A percentile compares a stretch with the other conserved stretches of the same genome.
phyloP scores from a whole-genome alignment of 2,888 invertebrate species.

The Epistrophe grossulariae region DNA sequence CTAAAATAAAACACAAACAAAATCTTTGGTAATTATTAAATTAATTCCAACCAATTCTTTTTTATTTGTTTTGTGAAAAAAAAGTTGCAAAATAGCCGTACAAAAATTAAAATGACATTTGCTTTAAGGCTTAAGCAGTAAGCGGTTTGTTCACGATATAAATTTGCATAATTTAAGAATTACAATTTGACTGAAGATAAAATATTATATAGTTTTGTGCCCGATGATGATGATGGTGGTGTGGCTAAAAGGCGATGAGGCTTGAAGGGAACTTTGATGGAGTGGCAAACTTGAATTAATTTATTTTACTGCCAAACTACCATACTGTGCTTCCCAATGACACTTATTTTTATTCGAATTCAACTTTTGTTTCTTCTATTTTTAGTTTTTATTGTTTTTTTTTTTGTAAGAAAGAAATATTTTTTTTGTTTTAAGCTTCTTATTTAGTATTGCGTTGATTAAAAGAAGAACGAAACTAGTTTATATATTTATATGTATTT shows the following conservation, averaged over 20 bases:
- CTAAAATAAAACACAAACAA: slow-evolving; percentile 38
- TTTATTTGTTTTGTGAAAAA: slow-evolving; percentile 2
- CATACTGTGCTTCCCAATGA: slow-evolving; percentile 3
- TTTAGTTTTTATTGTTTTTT: slow-evolving; percentile 11
- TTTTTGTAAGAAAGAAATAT: slow-evolving; percentile 22
- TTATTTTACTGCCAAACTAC: slow-evolving; percentile 30
- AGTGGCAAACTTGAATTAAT: slow-evolving; percentile 55
- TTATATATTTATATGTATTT: neutral
- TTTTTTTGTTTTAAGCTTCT: neutral
- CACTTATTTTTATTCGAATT: slow-evolving; percentile 37
- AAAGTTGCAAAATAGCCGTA: slow-evolving; percentile 59
- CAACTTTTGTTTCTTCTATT: slow-evolving; percentile 16
- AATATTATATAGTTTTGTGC: neutral
- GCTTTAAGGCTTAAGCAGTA: slow-evolving; percentile 6
- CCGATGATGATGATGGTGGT: neutral
- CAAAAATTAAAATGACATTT: slow-evolving; percentile 41
- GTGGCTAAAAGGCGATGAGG: neutral
- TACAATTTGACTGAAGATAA: slow-evolving; percentile 32
- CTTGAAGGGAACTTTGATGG: neutral
- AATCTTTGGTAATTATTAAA: slow-evolving; percentile 23
- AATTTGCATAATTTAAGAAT: slow-evolving; percentile 70
- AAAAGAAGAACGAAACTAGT: slow-evolving; percentile 19
- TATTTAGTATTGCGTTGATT: slow-evolving; percentile 1
- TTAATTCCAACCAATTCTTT: slow-evolving; percentile 11
- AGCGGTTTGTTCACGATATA: slow-evolving; percentile 18